Conservation (phyloP, 1,140 invertebrate species). For the Drosophila pallidifrons region DNA sequence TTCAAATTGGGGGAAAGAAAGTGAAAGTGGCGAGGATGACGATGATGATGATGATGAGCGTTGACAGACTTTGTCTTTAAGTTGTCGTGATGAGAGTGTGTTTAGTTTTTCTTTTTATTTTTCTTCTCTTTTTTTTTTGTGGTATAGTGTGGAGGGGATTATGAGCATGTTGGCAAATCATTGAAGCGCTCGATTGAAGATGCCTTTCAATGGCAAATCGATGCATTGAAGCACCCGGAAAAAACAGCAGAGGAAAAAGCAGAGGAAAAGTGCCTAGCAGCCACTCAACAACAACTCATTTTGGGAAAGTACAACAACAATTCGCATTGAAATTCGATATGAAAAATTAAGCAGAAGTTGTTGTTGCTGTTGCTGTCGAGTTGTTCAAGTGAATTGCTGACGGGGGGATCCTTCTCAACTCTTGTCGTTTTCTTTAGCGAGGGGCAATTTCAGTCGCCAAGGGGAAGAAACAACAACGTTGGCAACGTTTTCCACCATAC, state of each 20-base stretch:
- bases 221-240: conserved; percentile 69
- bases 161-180: conserved; percentile 42
- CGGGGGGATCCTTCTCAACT: conserved; percentile 39
- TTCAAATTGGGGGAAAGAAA: conserved; percentile 49
- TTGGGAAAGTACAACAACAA: conserved; percentile 52
- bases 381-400: conserved; percentile 63
- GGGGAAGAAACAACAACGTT: not conserved
- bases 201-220: conserved; percentile 55
- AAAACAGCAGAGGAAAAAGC: too few species aligned
- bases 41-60: conserved; percentile 29
- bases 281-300: conserved; percentile 13
- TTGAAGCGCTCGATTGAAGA: conserved; percentile 32
- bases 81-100: not conserved
- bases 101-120: not conserved
- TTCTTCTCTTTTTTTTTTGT: too few species aligned
- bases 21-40: conserved; percentile 61
- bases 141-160: conserved; percentile 6
- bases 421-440: conserved; percentile 12
- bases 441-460: conserved; percentile 9
- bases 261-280: conserved; percentile 6
- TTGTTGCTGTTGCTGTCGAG: conserved; percentile 52
- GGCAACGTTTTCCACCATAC: conserved; percentile 52
- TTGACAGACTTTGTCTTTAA: conserved; percentile 30
- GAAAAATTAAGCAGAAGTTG: conserved; percentile 70
- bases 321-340: conserved; percentile 80